Conservation (phyloP, 2,888 invertebrate species). For the Pseudoips prasinana region DNA sequence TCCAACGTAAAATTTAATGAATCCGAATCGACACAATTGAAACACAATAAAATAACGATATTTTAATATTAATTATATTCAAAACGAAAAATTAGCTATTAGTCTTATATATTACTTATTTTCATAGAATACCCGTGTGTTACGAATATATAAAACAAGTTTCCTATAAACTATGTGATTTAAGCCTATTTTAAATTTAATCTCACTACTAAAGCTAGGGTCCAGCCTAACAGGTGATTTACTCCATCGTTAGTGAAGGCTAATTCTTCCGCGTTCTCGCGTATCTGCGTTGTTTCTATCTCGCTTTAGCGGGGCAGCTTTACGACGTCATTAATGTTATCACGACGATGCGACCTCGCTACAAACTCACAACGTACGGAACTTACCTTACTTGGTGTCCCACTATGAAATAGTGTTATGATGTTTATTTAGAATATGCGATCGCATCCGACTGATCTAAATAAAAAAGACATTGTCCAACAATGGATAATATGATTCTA, state of each 20-base stretch:
- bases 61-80: too few species aligned
- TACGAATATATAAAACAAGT: constrained; percentile 26
- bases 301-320: constrained; percentile 56
- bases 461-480: too few species aligned
- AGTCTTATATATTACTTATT: too few species aligned
- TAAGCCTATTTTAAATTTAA: constrained; percentile 60
- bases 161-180: constrained; percentile 48
- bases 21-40: too few species aligned
- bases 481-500: too few species aligned
- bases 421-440: constrained; percentile 14
- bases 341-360: constrained; percentile 46
- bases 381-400: constrained; percentile 30
- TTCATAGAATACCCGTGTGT: constrained; percentile 7
- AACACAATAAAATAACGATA: too few species aligned
- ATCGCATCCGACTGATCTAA: too few species aligned
- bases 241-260: constrained; percentile 67
- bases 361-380: constrained; percentile 44
- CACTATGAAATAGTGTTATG: constrained; percentile 25
- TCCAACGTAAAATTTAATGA: too few species aligned
- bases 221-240: constrained; percentile 65
- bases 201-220: constrained; percentile 52
- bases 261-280: constrained; percentile 77
- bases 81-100: too few species aligned
- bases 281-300: constrained; percentile 57
- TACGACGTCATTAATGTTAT: constrained; percentile 77